Base-by-base conservation (phyloP, 2,797 vertebrate species). In the Brachyalestes nurse region DNA sequence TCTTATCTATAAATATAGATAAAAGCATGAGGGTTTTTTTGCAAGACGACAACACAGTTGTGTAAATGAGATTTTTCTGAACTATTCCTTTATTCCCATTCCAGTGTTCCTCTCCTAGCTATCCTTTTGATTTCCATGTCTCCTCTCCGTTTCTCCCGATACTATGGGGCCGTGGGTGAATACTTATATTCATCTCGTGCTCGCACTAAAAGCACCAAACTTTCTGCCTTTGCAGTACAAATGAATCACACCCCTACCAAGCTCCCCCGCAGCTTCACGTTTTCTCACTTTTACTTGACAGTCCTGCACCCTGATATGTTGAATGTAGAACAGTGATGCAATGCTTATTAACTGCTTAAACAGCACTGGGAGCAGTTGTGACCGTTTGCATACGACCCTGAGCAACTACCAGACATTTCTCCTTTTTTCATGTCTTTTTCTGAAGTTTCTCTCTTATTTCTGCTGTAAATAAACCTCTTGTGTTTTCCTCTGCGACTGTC, bases 381-480 rank as follows among this genome's bases (percentile, higher is more conserved):
- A 45, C 9, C 42, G 28, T 55, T 5, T 55, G 1, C 19, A 5
- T 19, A 60, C 8, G 7, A 25, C 21, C 25, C 10, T 61, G 58
- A 12, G 21, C 60, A 62, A 12, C 60, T 17, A 66, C 9, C 4
- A 4, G n/a, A 6, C 19, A 17, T 42, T 42, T 66, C 9, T 42
- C 10, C 8, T 6, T 55, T 28, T 57, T 58, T 40, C 58, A 53
- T 40, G 34, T 58, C 34, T 55, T 40, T 57, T 21, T 73, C 12
- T 38, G 51, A 47, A 25, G 5, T 25, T 53, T 28, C 49, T 51
- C 16, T 72, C 8, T 42, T 9, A 8, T 6, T n/a, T 42, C 64
- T 66, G 64, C 64, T 66, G 64, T 66, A 66, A 66, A 66, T 66
- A 66, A 66, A 66, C n/a, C 64, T 66, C 14, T n/a, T 42, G n/a